Conservation (phyloP, 2,888 invertebrate species). For the Pemphredon lugubris region DNA sequence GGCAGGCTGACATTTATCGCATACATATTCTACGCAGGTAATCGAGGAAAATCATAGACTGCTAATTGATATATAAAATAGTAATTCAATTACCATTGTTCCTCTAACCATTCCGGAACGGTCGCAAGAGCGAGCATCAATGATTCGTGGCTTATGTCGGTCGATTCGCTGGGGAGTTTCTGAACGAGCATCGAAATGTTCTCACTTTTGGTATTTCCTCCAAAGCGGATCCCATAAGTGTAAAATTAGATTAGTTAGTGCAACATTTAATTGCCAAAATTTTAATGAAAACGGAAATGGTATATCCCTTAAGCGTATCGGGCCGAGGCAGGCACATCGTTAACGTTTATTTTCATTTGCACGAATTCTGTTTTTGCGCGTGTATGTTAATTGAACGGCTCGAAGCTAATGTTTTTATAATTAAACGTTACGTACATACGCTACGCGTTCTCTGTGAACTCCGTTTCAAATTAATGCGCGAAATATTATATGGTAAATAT, state of each 20-base stretch:
- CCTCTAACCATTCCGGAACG: too few species aligned
- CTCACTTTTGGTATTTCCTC: not conserved
- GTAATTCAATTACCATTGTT: constrained; percentile 59
- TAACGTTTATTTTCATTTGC: too few species aligned
- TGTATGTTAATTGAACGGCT: constrained; percentile 8
- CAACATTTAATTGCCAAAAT: not conserved
- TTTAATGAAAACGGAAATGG: too few species aligned
- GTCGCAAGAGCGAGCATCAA: too few species aligned
- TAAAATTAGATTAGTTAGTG: constrained; percentile 26
- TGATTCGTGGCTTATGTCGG: constrained; percentile 40
- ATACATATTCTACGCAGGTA: not conserved
- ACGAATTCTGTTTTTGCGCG: constrained; percentile 2
- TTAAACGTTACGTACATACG: not conserved
- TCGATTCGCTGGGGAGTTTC: constrained; percentile 32
- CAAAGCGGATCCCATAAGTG: constrained; percentile 8
- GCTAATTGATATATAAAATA: constrained; percentile 45
- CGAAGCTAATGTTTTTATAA: constrained; percentile 1
- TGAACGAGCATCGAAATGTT: not conserved
- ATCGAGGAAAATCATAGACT: not conserved
- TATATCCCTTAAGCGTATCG: too few species aligned
- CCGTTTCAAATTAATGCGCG: too few species aligned
- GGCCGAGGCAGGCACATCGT: too few species aligned
- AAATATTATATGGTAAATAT: too few species aligned
- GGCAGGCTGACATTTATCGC: not conserved
- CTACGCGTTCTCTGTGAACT: too few species aligned